Percentiles rank a stretch among this genome's conserved stretches.
phyloP scores from a whole-genome alignment of 2,888 invertebrate genomes.

The Tetragonisca angustula region DNA sequence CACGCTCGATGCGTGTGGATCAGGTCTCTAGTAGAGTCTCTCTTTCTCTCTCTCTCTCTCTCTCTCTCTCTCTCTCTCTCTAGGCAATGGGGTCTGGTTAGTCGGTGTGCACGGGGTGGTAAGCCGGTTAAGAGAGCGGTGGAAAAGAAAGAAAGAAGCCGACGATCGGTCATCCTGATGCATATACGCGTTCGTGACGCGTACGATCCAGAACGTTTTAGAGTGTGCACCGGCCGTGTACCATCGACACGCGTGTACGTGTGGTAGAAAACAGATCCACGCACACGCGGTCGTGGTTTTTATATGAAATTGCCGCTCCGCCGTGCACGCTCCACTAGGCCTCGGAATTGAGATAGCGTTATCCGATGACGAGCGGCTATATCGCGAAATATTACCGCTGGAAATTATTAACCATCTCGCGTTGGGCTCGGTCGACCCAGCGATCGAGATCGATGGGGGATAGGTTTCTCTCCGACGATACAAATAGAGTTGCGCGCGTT shows the following conservation, averaged over 20 bases:
- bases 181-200: constrained; percentile 63
- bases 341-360: constrained; percentile 70
- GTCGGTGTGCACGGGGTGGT: constrained; percentile 62
- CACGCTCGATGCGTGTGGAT: constrained; percentile 67
- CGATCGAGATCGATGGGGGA: constrained; percentile 37
- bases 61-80: background rate
- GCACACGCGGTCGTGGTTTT: constrained; percentile 53
- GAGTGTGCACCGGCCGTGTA: background rate
- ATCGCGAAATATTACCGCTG: constrained; percentile 65
- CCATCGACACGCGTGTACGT: background rate
- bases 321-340: constrained; percentile 61
- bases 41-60: no score
- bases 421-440: constrained; percentile 19
- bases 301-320: constrained; percentile 63
- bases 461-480: constrained; percentile 52
- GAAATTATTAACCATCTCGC: constrained; percentile 68
- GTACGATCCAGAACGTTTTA: background rate
- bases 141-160: constrained; percentile 68
- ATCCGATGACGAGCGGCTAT: constrained; percentile 63
- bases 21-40: constrained; percentile 27
- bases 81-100: constrained; percentile 57
- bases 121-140: constrained; percentile 74
- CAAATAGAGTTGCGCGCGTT: constrained; percentile 40
- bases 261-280: constrained; percentile 19
- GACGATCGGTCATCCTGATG: constrained; percentile 77